Evolutionary conservation across 2,888 invertebrate species (phyloP), one percentile per base, ranked within the genome.

Genomic region (Drosophila lacicola): DNA sequence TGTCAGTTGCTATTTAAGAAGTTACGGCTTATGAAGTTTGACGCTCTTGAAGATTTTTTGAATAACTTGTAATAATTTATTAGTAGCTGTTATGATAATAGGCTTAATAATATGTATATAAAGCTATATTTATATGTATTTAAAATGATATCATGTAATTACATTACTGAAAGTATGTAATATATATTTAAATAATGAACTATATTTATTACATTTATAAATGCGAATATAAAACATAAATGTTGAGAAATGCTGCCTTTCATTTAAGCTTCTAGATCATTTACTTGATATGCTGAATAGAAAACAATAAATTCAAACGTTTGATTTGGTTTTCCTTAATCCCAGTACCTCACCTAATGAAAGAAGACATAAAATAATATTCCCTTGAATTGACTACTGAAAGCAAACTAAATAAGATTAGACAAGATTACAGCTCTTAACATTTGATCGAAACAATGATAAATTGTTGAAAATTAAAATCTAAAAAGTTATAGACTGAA

Each of bases 131-230:
- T 57, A 44, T 47, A 25, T 29, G 19, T 44, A 25, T 57, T 29
- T 49, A 69, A 44, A 54, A 57, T 53, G 34, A 55, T 39, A 47
- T 57, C 19, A 10, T 63, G n/a, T 61, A 76, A 55, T 36, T 46
- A 39, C 37, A 56, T 55, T 45, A 58, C 42, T 60, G 14, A 57
- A 70, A 63, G 39, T 55, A 47, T 45, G 34, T 44, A 41, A 66
- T 56, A 19, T 56, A 19, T 71, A 58, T 42, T 54, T n/a, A 41
- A 39, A 61, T 21, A 41, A n/a, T n/a, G 47, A 34, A 14, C 29
- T 46, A 58, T 71, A 55, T 77, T 67, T 68, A 68, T 77, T 63
- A 73, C 42, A 56, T 76, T 62, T 71, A 62, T 62, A 71, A 45
- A 42, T 54, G 19, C 19, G 37, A 67, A 67, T 39, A 66, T 62